These are phyloP conservation scores for Rousettus madagascariensis DNA, from an alignment of 2,797 vertebrate species.

Conservation along the genomic window DNA sequence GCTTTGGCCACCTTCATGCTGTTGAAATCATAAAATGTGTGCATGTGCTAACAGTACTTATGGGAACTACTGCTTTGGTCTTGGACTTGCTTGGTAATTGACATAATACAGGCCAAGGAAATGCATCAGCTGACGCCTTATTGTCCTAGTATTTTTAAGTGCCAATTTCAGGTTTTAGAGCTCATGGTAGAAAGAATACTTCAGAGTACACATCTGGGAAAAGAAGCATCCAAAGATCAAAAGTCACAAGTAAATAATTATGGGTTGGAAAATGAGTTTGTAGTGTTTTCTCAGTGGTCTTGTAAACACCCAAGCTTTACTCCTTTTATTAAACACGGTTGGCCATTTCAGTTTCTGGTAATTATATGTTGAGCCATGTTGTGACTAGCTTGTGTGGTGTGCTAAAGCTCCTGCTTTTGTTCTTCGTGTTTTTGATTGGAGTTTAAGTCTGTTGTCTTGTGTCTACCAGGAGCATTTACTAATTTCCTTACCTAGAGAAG, in stretches of 20 bases:
- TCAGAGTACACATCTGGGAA: not conserved
- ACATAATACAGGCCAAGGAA: not conserved
- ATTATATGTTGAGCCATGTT: slow-evolving; percentile 10
- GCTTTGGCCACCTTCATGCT: not conserved
- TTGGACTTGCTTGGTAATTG: slow-evolving; percentile 55
- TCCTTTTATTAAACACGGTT: slow-evolving; percentile 25
- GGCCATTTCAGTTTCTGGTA: slow-evolving; percentile 47
- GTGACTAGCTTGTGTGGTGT: not conserved
- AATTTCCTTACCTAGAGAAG: slow-evolving; percentile 40
- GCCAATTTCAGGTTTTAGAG: slow-evolving; percentile 18
- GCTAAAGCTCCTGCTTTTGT: not conserved
- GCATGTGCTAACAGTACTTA: slow-evolving; percentile 12
- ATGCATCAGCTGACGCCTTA: not conserved
- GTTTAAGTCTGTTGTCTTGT: not conserved
- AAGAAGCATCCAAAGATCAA: slow-evolving; percentile 26
- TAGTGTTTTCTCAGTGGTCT: slow-evolving; percentile 16
- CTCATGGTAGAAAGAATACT: slow-evolving; percentile 20
- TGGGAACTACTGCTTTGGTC: slow-evolving; percentile 39
- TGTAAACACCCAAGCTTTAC: not conserved
- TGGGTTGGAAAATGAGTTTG: not conserved
- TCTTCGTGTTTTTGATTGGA: slow-evolving; percentile 17
- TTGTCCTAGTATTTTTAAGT: slow-evolving; percentile 8
- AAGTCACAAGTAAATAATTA: slow-evolving; percentile 36
- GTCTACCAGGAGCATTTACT: not conserved
- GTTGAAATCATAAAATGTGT: slow-evolving; percentile 35